Conservation (phyloP, 1,140 invertebrate species). For the Hyposmocoma kahamanoa region DNA sequence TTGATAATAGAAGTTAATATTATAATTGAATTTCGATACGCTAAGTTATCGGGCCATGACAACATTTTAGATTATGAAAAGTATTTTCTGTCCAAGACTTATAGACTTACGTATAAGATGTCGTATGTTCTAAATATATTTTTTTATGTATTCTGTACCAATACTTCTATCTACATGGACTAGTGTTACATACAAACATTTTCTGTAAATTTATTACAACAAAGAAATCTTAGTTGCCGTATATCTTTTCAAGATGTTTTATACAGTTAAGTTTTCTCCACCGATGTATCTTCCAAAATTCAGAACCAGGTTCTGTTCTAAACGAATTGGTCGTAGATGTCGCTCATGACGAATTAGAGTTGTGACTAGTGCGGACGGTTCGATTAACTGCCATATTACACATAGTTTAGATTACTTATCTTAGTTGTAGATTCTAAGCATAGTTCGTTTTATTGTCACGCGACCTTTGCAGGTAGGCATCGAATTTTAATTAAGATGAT, state of each 20-base stretch:
- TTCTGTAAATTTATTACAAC: too few species aligned
- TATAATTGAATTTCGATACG: conserved; percentile 51
- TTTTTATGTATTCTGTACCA: background rate
- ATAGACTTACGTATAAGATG: conserved; percentile 12
- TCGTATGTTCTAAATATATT: conserved; percentile 2
- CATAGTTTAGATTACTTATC: conserved; percentile 67
- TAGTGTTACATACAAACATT: too few species aligned
- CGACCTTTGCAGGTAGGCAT: conserved; percentile 59
- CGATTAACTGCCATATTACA: conserved; percentile 72
- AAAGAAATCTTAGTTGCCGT: too few species aligned
- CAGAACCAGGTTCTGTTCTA: conserved; percentile 60
- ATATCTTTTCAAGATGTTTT: too few species aligned
- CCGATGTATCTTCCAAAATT: conserved; percentile 63
- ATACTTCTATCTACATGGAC: too few species aligned
- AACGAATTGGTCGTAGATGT: conserved; percentile 42
- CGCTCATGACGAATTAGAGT: conserved; percentile 40
- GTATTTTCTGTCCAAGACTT: conserved; percentile 41
- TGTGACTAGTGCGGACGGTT: conserved; percentile 65
- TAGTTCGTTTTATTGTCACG: conserved; percentile 59
- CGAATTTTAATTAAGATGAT: conserved; percentile 64
- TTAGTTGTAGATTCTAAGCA: conserved; percentile 53
- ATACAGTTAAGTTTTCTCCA: conserved; percentile 30
- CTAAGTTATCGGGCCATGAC: conserved; percentile 65
- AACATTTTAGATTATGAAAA: conserved; percentile 40
- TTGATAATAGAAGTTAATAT: conserved; percentile 52